Percentiles rank a stretch among this genome's conserved stretches.
phyloP scores from a whole-genome alignment of 2,888 invertebrate genomes.

The Scaptomyza tumidula region DNA sequence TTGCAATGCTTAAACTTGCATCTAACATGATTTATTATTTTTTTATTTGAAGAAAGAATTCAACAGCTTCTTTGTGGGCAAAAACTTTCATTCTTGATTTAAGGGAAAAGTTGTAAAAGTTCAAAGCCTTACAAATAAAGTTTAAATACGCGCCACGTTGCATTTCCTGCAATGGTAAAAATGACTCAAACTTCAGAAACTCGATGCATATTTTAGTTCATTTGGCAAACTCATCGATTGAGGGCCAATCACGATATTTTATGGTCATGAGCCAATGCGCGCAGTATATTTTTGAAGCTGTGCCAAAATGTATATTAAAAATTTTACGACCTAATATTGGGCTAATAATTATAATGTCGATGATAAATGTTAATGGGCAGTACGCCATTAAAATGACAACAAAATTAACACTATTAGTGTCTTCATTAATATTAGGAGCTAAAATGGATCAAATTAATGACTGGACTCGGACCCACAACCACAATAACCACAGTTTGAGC shows the following conservation, averaged over 20 bases:
- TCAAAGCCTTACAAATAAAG: not conserved
- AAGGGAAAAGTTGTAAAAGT: not conserved
- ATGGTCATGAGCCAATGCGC: conserved; percentile 25
- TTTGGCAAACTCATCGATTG: conserved; percentile 18
- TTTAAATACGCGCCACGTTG: not conserved
- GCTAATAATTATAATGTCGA: conserved; percentile 56
- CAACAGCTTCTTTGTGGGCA: not conserved
- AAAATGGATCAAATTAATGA: conserved; percentile 38
- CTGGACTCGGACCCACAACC: conserved; percentile 18
- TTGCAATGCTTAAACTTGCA: not conserved
- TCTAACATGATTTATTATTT: not conserved
- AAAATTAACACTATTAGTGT: conserved; percentile 37
- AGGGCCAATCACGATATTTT: conserved; percentile 27
- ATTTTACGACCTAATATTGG: conserved; percentile 59
- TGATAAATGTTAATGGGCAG: conserved; percentile 61
- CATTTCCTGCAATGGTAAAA: not conserved
- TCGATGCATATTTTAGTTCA: conserved; percentile 20
- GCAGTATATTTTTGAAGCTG: not conserved
- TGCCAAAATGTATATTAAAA: conserved; percentile 57
- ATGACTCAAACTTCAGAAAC: not conserved
- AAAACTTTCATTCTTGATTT: conserved; percentile 15
- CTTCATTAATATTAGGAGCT: conserved; percentile 29
- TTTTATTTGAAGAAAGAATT: not conserved
- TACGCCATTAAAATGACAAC: conserved; percentile 44
- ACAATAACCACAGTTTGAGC: conserved; percentile 41